Percentiles rank a stretch among this genome's conserved stretches.
phyloP scores from a whole-genome alignment of 2,113 vertebrate species.

The Lepus americanus region DNA sequence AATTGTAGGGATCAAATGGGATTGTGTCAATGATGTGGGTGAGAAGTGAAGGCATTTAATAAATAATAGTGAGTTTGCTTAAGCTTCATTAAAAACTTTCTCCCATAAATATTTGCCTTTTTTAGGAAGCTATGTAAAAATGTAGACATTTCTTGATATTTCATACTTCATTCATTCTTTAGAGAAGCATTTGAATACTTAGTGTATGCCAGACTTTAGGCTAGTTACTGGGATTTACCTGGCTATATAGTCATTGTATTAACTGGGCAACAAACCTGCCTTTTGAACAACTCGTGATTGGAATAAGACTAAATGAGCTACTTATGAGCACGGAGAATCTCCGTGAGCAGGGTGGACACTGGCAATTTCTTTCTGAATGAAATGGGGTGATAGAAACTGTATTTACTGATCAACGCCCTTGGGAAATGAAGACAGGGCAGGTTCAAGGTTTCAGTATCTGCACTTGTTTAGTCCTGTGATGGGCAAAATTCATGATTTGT shows the following conservation, averaged over 20 bases:
- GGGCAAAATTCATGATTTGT: background rate
- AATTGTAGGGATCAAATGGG: background rate
- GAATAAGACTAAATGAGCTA: background rate
- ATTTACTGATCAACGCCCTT: background rate
- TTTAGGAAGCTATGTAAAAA: background rate
- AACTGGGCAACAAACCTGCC: background rate
- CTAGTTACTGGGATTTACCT: background rate
- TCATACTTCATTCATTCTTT: background rate
- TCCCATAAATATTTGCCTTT: background rate
- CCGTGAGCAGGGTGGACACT: background rate
- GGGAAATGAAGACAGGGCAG: background rate
- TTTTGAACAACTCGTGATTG: background rate
- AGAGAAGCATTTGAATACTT: background rate
- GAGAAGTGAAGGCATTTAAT: background rate
- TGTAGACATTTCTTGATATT: background rate
- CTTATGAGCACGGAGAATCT: background rate
- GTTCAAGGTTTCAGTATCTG: fast-evolving
- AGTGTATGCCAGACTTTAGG: background rate
- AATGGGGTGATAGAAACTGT: background rate
- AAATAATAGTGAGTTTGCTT: background rate
- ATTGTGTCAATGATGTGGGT: background rate
- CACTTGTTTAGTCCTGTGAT: background rate
- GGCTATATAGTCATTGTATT: background rate
- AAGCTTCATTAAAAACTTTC: background rate
- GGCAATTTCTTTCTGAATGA: background rate